Evolutionary conservation across 2,888 invertebrate genomes (phyloP).

Genomic region (Ferdinandea cuprea): DNA sequence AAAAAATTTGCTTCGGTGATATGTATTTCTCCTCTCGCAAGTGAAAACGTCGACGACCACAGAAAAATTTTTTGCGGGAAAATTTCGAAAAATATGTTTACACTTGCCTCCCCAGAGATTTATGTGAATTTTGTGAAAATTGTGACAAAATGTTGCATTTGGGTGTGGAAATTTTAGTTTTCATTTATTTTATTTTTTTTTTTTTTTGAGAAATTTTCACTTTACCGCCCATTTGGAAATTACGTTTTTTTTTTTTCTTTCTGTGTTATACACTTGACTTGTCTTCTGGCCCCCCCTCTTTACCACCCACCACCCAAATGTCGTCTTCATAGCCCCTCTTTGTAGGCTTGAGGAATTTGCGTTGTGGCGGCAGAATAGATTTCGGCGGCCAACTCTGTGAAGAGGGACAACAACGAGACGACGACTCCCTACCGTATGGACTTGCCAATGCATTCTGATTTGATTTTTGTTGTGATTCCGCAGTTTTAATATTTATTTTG

Average conservation of each 20-base stretch:
- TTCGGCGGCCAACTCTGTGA: not conserved
- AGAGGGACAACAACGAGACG: not conserved
- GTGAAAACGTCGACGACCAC: constrained; percentile 55
- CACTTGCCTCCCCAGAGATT: not conserved
- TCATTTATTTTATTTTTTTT: constrained; percentile 13
- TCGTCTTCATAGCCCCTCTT: constrained; percentile 13
- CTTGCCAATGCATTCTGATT: constrained; percentile 65
- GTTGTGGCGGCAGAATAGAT: constrained; percentile 52
- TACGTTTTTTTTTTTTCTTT: constrained; percentile 7
- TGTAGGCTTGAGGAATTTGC: constrained; percentile 33
- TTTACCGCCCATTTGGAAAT: constrained; percentile 68
- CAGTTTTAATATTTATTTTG: constrained; percentile 60
- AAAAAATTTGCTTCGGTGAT: constrained; percentile 56
- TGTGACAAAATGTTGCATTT: constrained; percentile 37
- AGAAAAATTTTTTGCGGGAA: constrained; percentile 62
- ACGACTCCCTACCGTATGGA: constrained; percentile 62
- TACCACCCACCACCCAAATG: no score
- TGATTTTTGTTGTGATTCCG: constrained; percentile 64
- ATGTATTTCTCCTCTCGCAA: constrained; percentile 20
- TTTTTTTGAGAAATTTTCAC: constrained; percentile 45
- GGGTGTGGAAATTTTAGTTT: constrained; percentile 2
- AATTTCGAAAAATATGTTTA: constrained; percentile 28
- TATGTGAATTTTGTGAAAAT: constrained; percentile 48
- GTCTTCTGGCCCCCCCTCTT: not conserved
- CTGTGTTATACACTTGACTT: constrained; percentile 32